Conservation (phyloP, 2,113 vertebrate species). For the Laterallus jamaicensis region DNA sequence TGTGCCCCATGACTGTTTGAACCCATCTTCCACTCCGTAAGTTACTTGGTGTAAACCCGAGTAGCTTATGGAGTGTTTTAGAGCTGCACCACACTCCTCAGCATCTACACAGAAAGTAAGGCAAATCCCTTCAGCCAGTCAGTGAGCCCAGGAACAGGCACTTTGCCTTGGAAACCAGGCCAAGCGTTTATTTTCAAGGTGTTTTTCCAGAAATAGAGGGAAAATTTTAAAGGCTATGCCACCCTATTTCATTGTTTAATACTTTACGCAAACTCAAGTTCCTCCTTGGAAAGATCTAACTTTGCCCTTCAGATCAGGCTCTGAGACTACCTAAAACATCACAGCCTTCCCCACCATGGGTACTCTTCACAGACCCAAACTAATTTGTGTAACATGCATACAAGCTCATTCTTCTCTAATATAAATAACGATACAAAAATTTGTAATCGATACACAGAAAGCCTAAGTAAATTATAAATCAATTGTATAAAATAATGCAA, state of each 20-base stretch:
- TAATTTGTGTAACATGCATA: not conserved
- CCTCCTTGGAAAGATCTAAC: not conserved
- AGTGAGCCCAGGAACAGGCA: not conserved
- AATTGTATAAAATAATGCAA: not conserved
- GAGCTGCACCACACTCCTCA: not conserved
- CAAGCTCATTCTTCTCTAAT: not conserved
- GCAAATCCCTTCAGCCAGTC: not conserved
- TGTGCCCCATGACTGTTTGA: not conserved
- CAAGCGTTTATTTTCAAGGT: not conserved
- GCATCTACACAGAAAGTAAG: not conserved
- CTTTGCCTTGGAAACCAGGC: not conserved
- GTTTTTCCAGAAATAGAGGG: not conserved
- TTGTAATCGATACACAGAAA: not conserved
- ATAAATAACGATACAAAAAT: not conserved
- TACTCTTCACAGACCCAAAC: not conserved
- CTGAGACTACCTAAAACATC: rapidly evolving
- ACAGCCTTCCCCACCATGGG: not conserved
- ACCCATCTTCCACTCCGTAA: not conserved
- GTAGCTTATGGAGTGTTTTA: not conserved
- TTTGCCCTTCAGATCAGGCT: not conserved
- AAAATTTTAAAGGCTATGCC: not conserved
- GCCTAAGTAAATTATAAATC: not conserved
- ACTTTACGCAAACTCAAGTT: not conserved
- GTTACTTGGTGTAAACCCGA: not conserved
- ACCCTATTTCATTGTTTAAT: not conserved